Percentiles rank a stretch among this genome's conserved stretches.
Evolutionary conservation across 2,113 vertebrate species (phyloP).

Genomic region (Mionectes macconnelli): DNA sequence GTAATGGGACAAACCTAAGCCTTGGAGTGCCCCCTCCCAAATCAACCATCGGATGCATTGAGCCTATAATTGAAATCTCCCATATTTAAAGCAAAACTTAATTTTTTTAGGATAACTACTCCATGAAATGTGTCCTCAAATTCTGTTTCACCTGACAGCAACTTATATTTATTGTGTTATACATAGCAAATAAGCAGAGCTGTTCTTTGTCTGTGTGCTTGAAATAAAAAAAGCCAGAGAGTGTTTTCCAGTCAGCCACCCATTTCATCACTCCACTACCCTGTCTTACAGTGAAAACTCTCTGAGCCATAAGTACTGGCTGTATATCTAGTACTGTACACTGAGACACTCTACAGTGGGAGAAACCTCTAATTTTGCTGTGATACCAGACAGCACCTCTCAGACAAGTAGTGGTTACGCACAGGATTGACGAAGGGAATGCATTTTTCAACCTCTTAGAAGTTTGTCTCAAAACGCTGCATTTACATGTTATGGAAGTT

Average conservation of each 20-base stretch:
- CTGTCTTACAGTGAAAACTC: not conserved
- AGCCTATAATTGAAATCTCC: slow-evolving; percentile 1
- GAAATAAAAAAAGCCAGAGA: not conserved
- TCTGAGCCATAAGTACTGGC: not conserved
- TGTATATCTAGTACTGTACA: not conserved
- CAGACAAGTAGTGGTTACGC: not conserved
- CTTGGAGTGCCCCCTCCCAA: too few species aligned
- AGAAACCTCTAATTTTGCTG: not conserved
- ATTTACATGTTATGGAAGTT: not conserved
- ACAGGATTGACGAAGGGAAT: not conserved
- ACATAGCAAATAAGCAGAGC: not conserved
- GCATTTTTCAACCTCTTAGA: not conserved
- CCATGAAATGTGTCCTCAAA: not conserved
- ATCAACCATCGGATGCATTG: too few species aligned
- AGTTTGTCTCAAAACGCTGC: not conserved
- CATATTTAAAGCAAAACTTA: slow-evolving; percentile 13
- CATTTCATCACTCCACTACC: not conserved
- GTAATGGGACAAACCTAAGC: too few species aligned
- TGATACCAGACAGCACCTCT: not conserved
- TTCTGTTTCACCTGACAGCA: not conserved
- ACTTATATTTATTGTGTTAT: not conserved
- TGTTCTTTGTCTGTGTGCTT: not conserved
- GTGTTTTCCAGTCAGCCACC: not conserved
- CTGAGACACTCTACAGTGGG: not conserved
- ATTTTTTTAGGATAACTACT: not conserved